A percentile compares a stretch with the other conserved stretches of the same genome.
Conservation (phyloP, 2,888 invertebrate species). For the Brachyptera risi region DNA sequence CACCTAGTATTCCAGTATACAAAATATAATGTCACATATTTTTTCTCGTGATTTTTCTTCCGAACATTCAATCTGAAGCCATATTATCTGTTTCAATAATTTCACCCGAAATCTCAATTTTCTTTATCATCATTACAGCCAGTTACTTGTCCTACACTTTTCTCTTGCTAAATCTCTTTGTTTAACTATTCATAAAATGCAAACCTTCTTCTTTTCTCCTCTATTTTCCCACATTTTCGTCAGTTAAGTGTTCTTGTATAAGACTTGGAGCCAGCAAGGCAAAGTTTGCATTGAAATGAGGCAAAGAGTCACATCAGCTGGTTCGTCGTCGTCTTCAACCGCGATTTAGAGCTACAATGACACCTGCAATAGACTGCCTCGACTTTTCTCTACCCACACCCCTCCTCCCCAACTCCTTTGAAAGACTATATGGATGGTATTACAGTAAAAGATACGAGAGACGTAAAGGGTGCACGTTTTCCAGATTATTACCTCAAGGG, state of each 20-base stretch:
- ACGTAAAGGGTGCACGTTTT: not conserved
- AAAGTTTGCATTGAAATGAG: too few species aligned
- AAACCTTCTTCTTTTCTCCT: slow-evolving; percentile 28
- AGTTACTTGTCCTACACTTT: slow-evolving; percentile 22
- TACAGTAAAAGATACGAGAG: slow-evolving; percentile 24
- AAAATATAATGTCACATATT: too few species aligned
- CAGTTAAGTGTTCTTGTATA: too few species aligned
- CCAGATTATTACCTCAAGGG: slow-evolving; percentile 1
- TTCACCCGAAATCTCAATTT: not conserved
- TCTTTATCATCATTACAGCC: too few species aligned
- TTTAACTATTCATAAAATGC: slow-evolving; percentile 32
- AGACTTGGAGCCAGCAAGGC: too few species aligned
- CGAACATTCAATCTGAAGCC: too few species aligned
- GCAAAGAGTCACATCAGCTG: not conserved
- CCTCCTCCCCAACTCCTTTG: not conserved
- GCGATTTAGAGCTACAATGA: slow-evolving; percentile 4
- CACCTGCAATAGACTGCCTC: slow-evolving; percentile 20
- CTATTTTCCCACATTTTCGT: slow-evolving; percentile 18
- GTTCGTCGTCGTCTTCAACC: not conserved
- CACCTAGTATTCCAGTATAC: too few species aligned
- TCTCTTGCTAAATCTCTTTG: slow-evolving; percentile 4
- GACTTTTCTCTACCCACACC: not conserved
- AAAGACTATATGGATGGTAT: slow-evolving; percentile 17
- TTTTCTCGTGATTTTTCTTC: too few species aligned
- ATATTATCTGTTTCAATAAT: too few species aligned